A percentile compares a stretch with the other conserved stretches of the same genome.
Conservation (phyloP, 2,113 vertebrate species). For the Dipodomys merriami region DNA sequence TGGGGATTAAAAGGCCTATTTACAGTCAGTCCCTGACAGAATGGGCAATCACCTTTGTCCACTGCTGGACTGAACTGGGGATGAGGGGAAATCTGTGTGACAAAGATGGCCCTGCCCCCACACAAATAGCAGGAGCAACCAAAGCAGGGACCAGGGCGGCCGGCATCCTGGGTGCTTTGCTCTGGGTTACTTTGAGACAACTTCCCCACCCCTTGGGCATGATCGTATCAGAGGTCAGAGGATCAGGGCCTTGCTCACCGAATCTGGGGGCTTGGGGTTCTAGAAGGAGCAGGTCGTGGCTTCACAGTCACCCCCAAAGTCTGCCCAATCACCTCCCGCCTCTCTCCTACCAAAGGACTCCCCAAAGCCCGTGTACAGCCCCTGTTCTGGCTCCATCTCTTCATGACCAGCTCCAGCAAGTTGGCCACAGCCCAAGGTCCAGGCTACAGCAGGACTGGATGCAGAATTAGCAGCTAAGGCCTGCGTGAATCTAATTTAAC, state of each 20-base stretch:
- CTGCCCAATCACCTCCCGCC: not conserved
- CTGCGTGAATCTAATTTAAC: constrained; percentile 57
- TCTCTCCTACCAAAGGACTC: too few relatives aligned
- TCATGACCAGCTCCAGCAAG: not conserved
- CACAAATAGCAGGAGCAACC: not conserved
- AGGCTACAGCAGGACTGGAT: not conserved
- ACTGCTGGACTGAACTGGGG: not conserved
- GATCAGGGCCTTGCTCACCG: fast-evolving
- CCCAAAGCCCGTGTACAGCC: too few relatives aligned
- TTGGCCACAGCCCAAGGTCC: not conserved
- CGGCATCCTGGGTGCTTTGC: not conserved
- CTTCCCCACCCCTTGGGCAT: not conserved
- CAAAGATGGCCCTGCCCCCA: not conserved
- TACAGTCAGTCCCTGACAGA: not conserved
- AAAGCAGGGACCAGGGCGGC: fast-evolving
- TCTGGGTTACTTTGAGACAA: not conserved
- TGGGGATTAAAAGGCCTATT: not conserved
- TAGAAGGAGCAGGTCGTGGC: not conserved
- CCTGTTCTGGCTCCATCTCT: too few relatives aligned
- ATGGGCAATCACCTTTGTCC: not conserved
- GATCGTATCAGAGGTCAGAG: not conserved
- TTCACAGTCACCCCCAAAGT: not conserved
- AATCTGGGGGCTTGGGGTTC: not conserved
- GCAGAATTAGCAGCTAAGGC: not conserved
- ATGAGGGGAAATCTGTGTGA: not conserved